Conservation (phyloP, 2,888 invertebrate genomes). For the Mactromeris polynyma region DNA sequence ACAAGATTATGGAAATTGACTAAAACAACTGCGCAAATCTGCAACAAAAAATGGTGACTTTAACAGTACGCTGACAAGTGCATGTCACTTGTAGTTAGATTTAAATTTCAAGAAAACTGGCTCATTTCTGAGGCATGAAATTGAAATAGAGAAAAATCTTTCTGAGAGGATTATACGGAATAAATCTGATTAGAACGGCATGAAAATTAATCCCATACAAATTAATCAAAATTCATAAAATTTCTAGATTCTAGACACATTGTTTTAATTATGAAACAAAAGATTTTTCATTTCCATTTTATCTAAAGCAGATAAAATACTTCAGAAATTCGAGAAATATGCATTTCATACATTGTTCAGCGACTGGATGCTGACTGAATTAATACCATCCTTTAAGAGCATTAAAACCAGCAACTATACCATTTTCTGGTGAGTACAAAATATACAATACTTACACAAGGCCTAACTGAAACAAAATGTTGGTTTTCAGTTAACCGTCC, state of each 20-base stretch:
- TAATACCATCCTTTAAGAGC: neutral
- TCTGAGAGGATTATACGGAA: constrained; percentile 21
- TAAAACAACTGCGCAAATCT: constrained; percentile 57
- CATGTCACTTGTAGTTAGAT: constrained; percentile 63
- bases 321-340: neutral
- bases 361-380: constrained; percentile 2
- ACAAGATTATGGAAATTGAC: constrained; percentile 64
- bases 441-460: neutral
- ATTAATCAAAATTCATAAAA: constrained; percentile 27
- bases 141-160: constrained; percentile 31
- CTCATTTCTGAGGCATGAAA: constrained; percentile 37
- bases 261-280: constrained; percentile 23
- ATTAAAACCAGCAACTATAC: neutral
- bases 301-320: neutral
- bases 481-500: no score
- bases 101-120: constrained; percentile 63
- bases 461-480: no score
- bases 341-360: constrained; percentile 18
- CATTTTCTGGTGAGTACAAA: neutral
- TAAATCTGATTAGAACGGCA: constrained; percentile 20
- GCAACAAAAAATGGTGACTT: constrained; percentile 52
- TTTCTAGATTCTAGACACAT: constrained; percentile 10
- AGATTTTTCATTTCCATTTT: constrained; percentile 17
- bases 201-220: constrained; percentile 19
- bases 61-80: constrained; percentile 65